phyloP scores from a whole-genome alignment of 2,888 invertebrate species.

The Xanthia icteritia region DNA sequence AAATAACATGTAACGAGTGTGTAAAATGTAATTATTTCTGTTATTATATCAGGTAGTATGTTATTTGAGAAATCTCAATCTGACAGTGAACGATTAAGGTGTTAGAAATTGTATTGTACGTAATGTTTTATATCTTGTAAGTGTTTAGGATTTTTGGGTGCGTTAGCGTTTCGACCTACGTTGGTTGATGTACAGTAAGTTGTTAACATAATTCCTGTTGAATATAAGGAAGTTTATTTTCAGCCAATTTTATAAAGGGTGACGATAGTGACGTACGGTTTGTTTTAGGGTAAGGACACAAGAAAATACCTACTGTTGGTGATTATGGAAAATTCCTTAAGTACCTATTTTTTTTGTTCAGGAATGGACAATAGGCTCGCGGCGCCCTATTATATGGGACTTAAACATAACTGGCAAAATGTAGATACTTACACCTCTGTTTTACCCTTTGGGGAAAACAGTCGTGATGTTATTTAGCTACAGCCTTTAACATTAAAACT shows the following conservation, averaged over 20 bases:
- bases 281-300: neutral
- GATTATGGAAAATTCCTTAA: neutral
- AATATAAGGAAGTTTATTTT: neutral
- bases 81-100: conserved; percentile 69
- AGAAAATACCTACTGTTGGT: neutral
- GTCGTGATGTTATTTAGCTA: too few species aligned
- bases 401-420: too few species aligned
- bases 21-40: conserved; percentile 75
- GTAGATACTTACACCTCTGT: too few species aligned
- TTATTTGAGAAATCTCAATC: conserved; percentile 56
- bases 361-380: too few species aligned
- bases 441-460: too few species aligned
- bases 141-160: neutral
- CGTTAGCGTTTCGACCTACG: neutral
- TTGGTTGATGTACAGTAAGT: neutral
- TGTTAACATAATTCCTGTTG: neutral
- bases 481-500: neutral
- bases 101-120: conserved; percentile 54
- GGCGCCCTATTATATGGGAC: too few species aligned
- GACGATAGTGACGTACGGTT: neutral
- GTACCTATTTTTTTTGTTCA: neutral
- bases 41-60: conserved; percentile 66
- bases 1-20: conserved; percentile 77
- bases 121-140: conserved; percentile 30
- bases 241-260: neutral